phyloP scores from a whole-genome alignment of 2,113 vertebrate species.

The Scortum barcoo region DNA sequence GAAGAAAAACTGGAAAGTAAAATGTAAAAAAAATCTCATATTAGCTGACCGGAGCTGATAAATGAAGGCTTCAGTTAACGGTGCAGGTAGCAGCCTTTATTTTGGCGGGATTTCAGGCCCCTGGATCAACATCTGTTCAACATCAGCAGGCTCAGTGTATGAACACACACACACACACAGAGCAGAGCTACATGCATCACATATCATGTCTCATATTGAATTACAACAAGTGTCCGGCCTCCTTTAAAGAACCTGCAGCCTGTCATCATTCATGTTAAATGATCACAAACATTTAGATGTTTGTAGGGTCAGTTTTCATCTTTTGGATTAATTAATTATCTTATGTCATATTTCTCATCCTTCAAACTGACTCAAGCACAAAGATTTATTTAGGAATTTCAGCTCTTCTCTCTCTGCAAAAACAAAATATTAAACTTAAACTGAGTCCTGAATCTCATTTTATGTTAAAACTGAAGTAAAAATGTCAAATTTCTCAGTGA shows the following conservation, averaged over 20 bases:
- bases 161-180: conserved; percentile 3
- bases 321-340: too few species aligned
- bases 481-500: background rate
- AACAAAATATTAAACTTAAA: too few species aligned
- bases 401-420: too few species aligned
- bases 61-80: background rate
- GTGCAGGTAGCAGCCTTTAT: conserved; percentile 6
- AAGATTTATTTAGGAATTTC: too few species aligned
- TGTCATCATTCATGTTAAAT: too few species aligned
- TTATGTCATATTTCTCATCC: too few species aligned
- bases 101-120: conserved; percentile 25
- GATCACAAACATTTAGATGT: too few species aligned
- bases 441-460: background rate
- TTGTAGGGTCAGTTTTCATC: too few species aligned
- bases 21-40: too few species aligned
- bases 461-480: background rate
- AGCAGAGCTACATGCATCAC: background rate
- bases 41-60: too few species aligned
- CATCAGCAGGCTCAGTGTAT: conserved; percentile 30
- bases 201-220: background rate
- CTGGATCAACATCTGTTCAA: conserved; percentile 59
- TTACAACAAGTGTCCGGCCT: background rate
- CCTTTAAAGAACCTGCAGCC: too few species aligned
- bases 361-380: too few species aligned
- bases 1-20: background rate